A percentile compares a stretch with the other conserved stretches of the same genome.
phyloP scores from a whole-genome alignment of 2,888 invertebrate genomes.

The Spilarctia lutea region DNA sequence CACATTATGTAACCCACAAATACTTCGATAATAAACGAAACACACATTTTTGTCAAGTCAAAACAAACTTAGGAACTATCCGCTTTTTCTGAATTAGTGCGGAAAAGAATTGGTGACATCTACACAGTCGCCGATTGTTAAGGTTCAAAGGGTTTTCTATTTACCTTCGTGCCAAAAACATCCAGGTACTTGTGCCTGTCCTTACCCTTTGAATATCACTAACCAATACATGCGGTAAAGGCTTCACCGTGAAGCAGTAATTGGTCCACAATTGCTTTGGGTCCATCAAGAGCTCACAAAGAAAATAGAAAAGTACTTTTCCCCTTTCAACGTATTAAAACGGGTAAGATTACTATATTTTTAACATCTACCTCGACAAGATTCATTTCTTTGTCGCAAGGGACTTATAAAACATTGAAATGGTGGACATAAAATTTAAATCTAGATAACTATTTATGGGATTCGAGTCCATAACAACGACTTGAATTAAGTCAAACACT shows the following conservation, averaged over 20 bases:
- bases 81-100: slow-evolving; percentile 8
- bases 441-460: background rate
- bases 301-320: background rate
- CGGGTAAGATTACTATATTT: background rate
- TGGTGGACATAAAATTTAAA: background rate
- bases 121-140: slow-evolving; percentile 10
- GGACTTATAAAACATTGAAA: background rate
- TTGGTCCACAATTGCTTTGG: slow-evolving; percentile 7
- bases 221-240: background rate
- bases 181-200: slow-evolving; percentile 8
- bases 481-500: background rate
- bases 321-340: background rate
- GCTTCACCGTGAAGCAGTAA: slow-evolving; percentile 5
- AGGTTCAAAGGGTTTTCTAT: slow-evolving; percentile 18
- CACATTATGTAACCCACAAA: background rate
- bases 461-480: background rate
- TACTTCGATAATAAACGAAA: slow-evolving; percentile 3
- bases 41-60: slow-evolving; percentile 12
- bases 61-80: background rate
- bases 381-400: background rate
- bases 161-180: slow-evolving; percentile 18
- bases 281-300: background rate
- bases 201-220: slow-evolving; percentile 11
- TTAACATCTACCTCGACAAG: background rate
- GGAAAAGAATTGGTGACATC: slow-evolving; percentile 21